Base-by-base conservation (phyloP, 2,888 invertebrate genomes). In the Hemistola chrysoprasaria region DNA sequence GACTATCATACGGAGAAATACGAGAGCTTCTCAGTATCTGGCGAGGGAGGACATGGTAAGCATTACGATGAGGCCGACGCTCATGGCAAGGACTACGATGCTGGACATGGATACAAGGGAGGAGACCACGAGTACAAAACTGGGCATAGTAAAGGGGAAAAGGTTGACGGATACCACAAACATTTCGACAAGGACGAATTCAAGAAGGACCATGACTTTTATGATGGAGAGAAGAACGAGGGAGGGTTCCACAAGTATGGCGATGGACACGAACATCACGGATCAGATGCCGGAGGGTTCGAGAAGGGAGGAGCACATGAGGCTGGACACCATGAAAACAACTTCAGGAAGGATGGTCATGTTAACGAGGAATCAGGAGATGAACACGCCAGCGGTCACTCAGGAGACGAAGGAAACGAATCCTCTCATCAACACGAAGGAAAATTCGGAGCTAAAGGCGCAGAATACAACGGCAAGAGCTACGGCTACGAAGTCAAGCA, bases 181-280 rank as follows among this genome's bases (percentile, higher is more conserved):
- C 90, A 92, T 47, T 92, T 91, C 69, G 91, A 92, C 70, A 93
- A 93, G 70, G 91, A 94, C 65, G 93, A 93, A 75, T 92, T 90
- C 84, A 92, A 93, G 68, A 93, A 94, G 76, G 92, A 93, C 65
- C 91, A 93, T 57, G 91, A 91, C 64, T 93, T 93, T 87, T 92
- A 92, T 71, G 93, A 93, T 72, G 92, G 91, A 58, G 88, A 90
- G 40, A 90, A 92, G 68, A 78, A 90, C 56, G 87, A 90, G 51
- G 92, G 92, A 42, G 85, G 90, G 65, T 90, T 90, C 71, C 80
- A 90, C 55, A 92, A 92, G 65, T 88, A 92, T 66, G 90, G 85
- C 22, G 78, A 85, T 47, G 85, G 80, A 57, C 78, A 91, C 49
- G 75, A 84, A 45, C 75, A 90, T 50, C 86, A 91, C 57, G 85